A percentile compares a stretch with the other conserved stretches of the same genome.
Evolutionary conservation across 2,888 invertebrate genomes (phyloP).

Genomic region (Blastobasis lacticolella): DNA sequence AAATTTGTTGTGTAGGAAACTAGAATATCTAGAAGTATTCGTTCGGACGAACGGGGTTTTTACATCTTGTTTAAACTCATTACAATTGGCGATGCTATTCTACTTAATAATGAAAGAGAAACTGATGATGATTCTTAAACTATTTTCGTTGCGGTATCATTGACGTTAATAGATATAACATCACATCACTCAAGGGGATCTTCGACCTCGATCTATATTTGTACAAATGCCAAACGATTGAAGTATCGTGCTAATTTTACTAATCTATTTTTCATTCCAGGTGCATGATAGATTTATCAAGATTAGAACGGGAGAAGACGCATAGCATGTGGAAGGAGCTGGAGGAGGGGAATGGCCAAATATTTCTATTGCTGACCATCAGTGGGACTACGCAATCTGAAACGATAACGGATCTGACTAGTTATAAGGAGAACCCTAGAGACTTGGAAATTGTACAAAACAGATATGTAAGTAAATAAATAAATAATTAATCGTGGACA

Average conservation of each 20-base stretch:
- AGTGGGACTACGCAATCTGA: constrained; percentile 96
- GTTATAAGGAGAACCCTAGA: constrained; percentile 85
- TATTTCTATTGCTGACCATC: constrained; percentile 93
- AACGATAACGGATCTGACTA: constrained; percentile 92
- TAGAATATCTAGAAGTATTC: too few species aligned
- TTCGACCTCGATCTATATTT: too few species aligned
- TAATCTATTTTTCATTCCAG: constrained; percentile 58
- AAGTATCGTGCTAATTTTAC: too few species aligned
- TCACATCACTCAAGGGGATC: too few species aligned
- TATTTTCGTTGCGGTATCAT: too few species aligned
- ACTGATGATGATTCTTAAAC: background rate
- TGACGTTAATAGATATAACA: too few species aligned
- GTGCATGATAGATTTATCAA: constrained; percentile 88
- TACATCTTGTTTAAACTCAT: too few species aligned
- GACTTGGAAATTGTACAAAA: constrained; percentile 77
- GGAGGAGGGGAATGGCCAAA: constrained; percentile 91
- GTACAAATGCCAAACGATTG: too few species aligned
- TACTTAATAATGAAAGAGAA: background rate
- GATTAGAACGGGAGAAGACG: constrained; percentile 90
- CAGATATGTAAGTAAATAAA: constrained; percentile 85
- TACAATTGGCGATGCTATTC: too few species aligned
- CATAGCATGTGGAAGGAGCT: constrained; percentile 92
- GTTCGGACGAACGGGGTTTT: too few species aligned
- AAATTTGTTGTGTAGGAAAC: too few species aligned
- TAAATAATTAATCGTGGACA: too few species aligned